Percentiles rank a stretch among this genome's conserved stretches.
Conservation (phyloP, 2,888 invertebrate genomes). For the Polia nebulosa region DNA sequence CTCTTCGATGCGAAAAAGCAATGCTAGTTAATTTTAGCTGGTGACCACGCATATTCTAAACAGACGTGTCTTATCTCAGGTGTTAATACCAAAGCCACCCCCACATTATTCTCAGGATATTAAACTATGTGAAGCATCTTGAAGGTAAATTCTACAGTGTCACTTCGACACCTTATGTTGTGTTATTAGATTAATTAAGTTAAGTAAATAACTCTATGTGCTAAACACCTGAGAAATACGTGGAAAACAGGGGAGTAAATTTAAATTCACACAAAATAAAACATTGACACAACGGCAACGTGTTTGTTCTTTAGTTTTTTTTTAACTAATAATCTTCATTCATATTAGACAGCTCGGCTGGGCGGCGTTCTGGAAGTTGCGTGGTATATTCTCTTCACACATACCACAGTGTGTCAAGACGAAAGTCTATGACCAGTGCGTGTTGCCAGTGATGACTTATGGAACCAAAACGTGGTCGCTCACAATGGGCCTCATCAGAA, state of each 20-base stretch:
- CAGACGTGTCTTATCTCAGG: neutral
- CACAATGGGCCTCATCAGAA: too few relatives aligned
- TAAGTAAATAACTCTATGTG: slow-evolving; percentile 8
- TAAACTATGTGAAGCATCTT: slow-evolving; percentile 38
- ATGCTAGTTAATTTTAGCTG: neutral
- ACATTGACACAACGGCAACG: neutral
- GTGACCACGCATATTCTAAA: neutral
- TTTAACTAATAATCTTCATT: too few relatives aligned
- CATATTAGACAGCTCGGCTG: too few relatives aligned
- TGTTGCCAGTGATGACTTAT: too few relatives aligned
- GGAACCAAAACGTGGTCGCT: too few relatives aligned
- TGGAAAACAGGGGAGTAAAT: neutral
- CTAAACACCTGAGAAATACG: slow-evolving; percentile 2
- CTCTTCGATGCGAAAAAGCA: too few relatives aligned
- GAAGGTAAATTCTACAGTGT: slow-evolving; percentile 16
- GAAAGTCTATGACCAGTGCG: too few relatives aligned
- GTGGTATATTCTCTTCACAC: too few relatives aligned
- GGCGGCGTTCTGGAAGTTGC: too few relatives aligned
- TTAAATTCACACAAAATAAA: neutral
- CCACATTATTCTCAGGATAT: slow-evolving; percentile 30
- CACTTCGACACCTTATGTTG: slow-evolving; percentile 32
- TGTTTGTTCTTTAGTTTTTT: neutral
- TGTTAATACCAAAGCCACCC: slow-evolving; percentile 24
- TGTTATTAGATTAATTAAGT: slow-evolving; percentile 27
- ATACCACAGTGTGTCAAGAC: too few relatives aligned